Evolutionary conservation across 2,888 invertebrate genomes (phyloP).

Genomic region (Buathra laborator): DNA sequence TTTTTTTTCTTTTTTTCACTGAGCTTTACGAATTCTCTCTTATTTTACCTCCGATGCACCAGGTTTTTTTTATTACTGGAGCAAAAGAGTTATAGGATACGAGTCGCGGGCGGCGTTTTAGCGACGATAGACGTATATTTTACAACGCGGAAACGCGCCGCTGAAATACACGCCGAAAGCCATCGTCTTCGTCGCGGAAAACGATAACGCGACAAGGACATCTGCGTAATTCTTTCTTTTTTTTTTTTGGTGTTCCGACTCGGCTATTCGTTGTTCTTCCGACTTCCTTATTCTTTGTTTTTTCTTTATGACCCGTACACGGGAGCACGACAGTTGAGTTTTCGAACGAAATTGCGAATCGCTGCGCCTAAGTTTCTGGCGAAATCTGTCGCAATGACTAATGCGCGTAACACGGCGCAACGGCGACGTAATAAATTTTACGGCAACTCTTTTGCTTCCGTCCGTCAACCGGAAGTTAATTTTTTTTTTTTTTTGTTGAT

Average conservation of each 20-base stretch:
- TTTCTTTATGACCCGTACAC: conserved; percentile 11
- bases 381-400: conserved; percentile 54
- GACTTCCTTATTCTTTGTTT: conserved; percentile 1
- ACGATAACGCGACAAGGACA: conserved; percentile 26
- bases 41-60: neutral
- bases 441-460: neutral
- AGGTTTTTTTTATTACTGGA: neutral
- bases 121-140: conserved; percentile 19
- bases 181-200: neutral
- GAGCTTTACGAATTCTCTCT: conserved; percentile 4
- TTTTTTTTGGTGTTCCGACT: neutral
- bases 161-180: conserved; percentile 1
- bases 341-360: conserved; percentile 52
- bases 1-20: neutral
- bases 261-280: conserved; percentile 11
- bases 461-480: conserved; percentile 1
- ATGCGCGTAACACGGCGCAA: conserved; percentile 33
- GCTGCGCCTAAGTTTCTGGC: conserved; percentile 39
- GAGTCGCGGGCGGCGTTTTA: conserved; percentile 21
- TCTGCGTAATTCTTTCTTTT: neutral
- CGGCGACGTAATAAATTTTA: conserved; percentile 36
- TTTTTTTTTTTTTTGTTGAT: conserved; percentile 5
- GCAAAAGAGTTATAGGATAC: neutral
- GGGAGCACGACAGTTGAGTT: conserved; percentile 21
- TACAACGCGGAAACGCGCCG: conserved; percentile 7